Evolutionary conservation across 2,888 invertebrate species (phyloP), one percentile per base, ranked within the genome.

Genomic region (Chloroclystis v-ata): DNA sequence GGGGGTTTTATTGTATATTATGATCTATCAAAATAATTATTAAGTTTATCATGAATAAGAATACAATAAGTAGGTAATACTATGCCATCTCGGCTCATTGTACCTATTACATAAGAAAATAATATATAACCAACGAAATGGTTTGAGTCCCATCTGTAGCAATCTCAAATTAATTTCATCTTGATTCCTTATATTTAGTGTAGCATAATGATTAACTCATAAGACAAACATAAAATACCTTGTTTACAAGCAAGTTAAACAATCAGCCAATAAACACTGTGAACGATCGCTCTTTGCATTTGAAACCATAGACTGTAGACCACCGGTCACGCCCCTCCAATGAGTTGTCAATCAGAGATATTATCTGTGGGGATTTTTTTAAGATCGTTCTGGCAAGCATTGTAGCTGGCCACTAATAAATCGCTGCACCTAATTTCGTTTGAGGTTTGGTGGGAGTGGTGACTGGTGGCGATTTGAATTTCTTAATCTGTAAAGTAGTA

Each of bases 261-360:
- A 35, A 24, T 35, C 16, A 7, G 20, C 35, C n/a, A 38, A 33
- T 50, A 50, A 46, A 49, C 42, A 43, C 6, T 39, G 49, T 43
- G 39, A 51, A 44, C 44, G 48, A 51, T 49, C 32, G 43, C 10
- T 41, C 33, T 28, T 26, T 16, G 32, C 10, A 39, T 41, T 44
- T 40, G 13, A 49, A 35, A 41, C 45, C 46, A 54, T 55, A 51
- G 54, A 50, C 43, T 32, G 49, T 56, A 56, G 67, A 67, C 65
- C 67, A 65, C 63, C 67, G 46, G 48, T 52, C 62, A 64, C 69
- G 70, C 70, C 70, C 64, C 55, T 57, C 57, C 65, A 64, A 71
- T 71, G 64, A 57, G 59, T 56, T 64, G 60, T 59, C 61, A 65
- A 66, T 68, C 65, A 60, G 32, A 54, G 63, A 67, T 67, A 61